Percentiles rank a stretch among this genome's conserved stretches.
phyloP scores from a whole-genome alignment of 2,113 vertebrate genomes.

The Abramis brama region DNA sequence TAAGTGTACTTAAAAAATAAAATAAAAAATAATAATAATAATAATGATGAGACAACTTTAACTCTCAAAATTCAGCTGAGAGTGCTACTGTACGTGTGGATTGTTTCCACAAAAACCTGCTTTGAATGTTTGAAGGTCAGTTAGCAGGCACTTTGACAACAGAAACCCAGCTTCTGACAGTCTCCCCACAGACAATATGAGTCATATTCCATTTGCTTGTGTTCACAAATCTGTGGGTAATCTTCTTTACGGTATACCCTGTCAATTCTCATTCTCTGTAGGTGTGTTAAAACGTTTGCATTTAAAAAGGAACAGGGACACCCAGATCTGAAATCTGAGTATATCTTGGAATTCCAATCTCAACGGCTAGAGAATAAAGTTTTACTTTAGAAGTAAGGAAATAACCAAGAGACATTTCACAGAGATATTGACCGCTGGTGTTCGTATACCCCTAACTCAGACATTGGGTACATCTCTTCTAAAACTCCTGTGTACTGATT shows the following conservation, averaged over 20 bases:
- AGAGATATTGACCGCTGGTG: background rate
- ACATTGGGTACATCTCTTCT: background rate
- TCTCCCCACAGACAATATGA: background rate
- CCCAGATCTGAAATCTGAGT: background rate
- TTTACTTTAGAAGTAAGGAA: background rate
- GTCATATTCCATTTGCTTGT: background rate
- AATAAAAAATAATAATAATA: background rate
- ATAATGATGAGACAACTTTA: background rate
- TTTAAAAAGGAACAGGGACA: background rate
- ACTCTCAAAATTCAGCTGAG: background rate
- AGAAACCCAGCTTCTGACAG: background rate
- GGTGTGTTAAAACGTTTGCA: background rate
- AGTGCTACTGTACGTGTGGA: background rate
- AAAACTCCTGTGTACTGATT: background rate
- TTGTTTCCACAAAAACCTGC: background rate
- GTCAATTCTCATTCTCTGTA: conserved; percentile 3
- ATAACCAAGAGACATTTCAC: background rate
- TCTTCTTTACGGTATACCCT: background rate
- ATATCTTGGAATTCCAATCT: background rate
- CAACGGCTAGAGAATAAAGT: background rate
- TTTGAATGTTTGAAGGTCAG: conserved; percentile 26
- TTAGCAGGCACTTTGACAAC: conserved; percentile 1
- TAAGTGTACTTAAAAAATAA: background rate
- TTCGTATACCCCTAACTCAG: background rate
- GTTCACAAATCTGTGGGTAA: background rate